Conservation (phyloP, 2,888 invertebrate species). For the Nomada fabriciana region DNA sequence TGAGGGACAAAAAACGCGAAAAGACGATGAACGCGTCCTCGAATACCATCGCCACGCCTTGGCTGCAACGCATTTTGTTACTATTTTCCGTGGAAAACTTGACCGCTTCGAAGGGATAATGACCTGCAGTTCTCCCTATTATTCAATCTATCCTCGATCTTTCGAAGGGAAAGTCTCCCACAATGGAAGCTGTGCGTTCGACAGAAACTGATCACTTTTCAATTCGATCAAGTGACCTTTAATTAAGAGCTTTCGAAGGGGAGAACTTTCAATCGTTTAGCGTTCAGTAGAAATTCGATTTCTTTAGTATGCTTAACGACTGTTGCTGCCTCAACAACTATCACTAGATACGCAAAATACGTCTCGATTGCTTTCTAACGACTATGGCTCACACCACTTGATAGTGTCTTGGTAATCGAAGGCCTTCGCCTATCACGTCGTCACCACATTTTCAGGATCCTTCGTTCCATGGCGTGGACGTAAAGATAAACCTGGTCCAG, state of each 20-base stretch:
- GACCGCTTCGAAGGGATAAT: conserved; percentile 26
- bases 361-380: conserved; percentile 65
- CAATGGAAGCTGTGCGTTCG: neutral
- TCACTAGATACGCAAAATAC: conserved; percentile 50
- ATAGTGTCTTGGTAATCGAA: conserved; percentile 81
- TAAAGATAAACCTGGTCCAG: conserved; percentile 60
- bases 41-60: conserved; percentile 83
- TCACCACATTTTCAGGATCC: conserved; percentile 84
- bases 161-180: neutral
- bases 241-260: neutral
- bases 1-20: conserved; percentile 82
- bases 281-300: neutral
- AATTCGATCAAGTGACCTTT: neutral
- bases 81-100: conserved; percentile 37
- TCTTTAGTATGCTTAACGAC: neutral
- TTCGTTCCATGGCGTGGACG: conserved; percentile 78
- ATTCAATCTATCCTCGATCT: conserved; percentile 1
- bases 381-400: conserved; percentile 82
- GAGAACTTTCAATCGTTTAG: conserved; percentile 8
- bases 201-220: conserved; percentile 2
- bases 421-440: conserved; percentile 77
- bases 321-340: conserved; percentile 21
- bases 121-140: neutral
- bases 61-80: conserved; percentile 80
- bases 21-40: conserved; percentile 83